A percentile compares a stretch with the other conserved stretches of the same genome.
Conservation (phyloP, 2,888 invertebrate genomes). For the Drosophila ezoana region DNA sequence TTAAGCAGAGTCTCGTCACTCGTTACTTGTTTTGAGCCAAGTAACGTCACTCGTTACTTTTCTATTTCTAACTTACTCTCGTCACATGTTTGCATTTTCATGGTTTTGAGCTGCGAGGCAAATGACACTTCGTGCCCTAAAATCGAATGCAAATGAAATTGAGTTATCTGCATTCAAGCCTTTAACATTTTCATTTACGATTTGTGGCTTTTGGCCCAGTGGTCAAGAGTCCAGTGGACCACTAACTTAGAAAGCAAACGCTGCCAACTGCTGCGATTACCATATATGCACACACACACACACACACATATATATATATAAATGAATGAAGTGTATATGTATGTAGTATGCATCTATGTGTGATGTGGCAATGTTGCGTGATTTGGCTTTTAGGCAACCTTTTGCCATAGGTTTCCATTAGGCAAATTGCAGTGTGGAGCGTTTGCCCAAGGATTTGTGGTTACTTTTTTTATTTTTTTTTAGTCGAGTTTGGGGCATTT, state of each 20-base stretch:
- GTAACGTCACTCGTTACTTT: background rate
- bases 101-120: too few species aligned
- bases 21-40: background rate
- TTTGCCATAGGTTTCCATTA: slow-evolving; percentile 63
- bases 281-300: background rate
- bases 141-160: background rate
- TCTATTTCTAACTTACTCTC: background rate
- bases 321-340: background rate
- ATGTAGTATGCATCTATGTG: background rate
- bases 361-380: slow-evolving; percentile 64
- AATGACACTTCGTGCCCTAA: too few species aligned
- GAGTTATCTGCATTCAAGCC: background rate
- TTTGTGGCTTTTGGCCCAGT: slow-evolving; percentile 16
- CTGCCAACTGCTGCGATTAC: background rate
- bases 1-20: background rate
- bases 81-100: background rate
- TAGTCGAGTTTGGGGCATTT: background rate
- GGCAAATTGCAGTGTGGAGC: slow-evolving; percentile 65
- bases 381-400: slow-evolving; percentile 47
- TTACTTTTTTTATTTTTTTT: background rate
- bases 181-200: background rate
- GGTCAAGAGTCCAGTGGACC: slow-evolving; percentile 38
- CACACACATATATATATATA: background rate
- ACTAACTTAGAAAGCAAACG: slow-evolving; percentile 53
- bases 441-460: slow-evolving; percentile 14